A percentile compares a stretch with the other conserved stretches of the same genome.
phyloP scores from a whole-genome alignment of 2,888 invertebrate genomes.

The Exocentrus adspersus region DNA sequence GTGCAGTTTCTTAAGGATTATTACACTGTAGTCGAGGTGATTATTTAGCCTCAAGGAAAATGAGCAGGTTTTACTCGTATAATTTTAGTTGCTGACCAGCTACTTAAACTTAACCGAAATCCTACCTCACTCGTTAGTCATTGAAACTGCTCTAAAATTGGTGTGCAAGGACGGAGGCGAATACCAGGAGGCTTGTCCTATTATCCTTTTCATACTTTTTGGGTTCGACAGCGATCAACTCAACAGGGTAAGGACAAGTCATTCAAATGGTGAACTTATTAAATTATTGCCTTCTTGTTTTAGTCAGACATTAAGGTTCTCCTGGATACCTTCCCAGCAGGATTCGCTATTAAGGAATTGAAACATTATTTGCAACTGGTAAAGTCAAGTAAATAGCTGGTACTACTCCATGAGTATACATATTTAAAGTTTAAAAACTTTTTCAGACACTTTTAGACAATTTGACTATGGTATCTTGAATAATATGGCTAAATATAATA shows the following conservation, averaged over 20 bases:
- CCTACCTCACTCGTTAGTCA: slow-evolving; percentile 8
- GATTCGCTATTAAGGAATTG: slow-evolving; percentile 65
- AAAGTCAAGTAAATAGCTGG: slow-evolving; percentile 44
- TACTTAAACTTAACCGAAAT: slow-evolving; percentile 21
- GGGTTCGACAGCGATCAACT: slow-evolving; percentile 39
- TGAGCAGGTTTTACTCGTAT: too few species aligned
- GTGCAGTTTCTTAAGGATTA: background rate
- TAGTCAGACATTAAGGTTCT: slow-evolving; percentile 52
- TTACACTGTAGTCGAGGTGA: background rate
- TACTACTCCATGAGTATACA: background rate
- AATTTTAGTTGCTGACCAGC: slow-evolving; percentile 29
- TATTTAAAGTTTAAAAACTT: slow-evolving; percentile 1
- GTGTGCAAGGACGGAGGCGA: slow-evolving; percentile 16
- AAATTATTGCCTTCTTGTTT: too few species aligned
- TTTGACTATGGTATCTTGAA: slow-evolving; percentile 35
- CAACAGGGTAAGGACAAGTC: slow-evolving; percentile 35
- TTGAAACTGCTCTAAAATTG: background rate
- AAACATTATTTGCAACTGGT: slow-evolving; percentile 66
- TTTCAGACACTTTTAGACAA: slow-evolving; percentile 35
- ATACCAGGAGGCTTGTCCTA: slow-evolving; percentile 21
- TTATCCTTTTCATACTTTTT: slow-evolving; percentile 25
- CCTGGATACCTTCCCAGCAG: slow-evolving; percentile 60
- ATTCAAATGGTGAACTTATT: background rate
- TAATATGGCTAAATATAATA: slow-evolving; percentile 32
- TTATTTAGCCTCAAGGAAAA: background rate